Evolutionary conservation across 1,140 invertebrate genomes (phyloP).

Genomic region (Microplitis demolitor): DNA sequence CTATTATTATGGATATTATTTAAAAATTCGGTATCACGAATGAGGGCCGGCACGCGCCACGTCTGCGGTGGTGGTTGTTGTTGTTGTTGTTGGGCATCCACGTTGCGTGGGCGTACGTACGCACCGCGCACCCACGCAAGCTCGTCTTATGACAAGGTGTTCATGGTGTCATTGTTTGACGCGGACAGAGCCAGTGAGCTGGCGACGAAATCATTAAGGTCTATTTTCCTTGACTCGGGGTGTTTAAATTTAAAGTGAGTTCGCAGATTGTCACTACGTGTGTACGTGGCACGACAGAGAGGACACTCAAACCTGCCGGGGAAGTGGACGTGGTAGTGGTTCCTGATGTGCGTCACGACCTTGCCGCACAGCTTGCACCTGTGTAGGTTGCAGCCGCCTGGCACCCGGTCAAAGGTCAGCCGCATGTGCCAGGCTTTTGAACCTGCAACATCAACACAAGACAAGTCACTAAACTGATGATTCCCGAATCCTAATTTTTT

Average conservation of each 20-base stretch:
- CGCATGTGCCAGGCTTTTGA: conserved; percentile 90
- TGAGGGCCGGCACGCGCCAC: conserved; percentile 24
- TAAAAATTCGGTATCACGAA: conserved; percentile 18
- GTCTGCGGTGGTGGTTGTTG: conserved; percentile 23
- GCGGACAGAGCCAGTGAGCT: conserved; percentile 63
- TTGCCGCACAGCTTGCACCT: conserved; percentile 89
- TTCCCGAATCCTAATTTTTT: conserved; percentile 36
- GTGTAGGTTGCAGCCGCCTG: conserved; percentile 85
- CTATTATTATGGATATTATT: background rate
- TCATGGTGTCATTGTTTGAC: conserved; percentile 62
- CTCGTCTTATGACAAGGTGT: conserved; percentile 59
- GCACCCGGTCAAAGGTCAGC: conserved; percentile 86
- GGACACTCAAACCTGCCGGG: conserved; percentile 86
- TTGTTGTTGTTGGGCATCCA: conserved; percentile 26
- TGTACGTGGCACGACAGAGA: conserved; percentile 84
- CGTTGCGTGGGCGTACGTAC: conserved; percentile 28
- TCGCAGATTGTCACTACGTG: conserved; percentile 84
- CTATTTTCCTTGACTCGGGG: conserved; percentile 83
- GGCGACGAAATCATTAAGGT: conserved; percentile 63
- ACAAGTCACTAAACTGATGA: conserved; percentile 63
- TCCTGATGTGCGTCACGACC: conserved; percentile 88
- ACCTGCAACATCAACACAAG: conserved; percentile 77
- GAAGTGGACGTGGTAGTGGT: conserved; percentile 90
- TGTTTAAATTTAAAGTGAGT: conserved; percentile 89
- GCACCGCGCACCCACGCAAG: conserved; percentile 35